phyloP scores from a whole-genome alignment of 2,113 vertebrate genomes.

The Talpa occidentalis region DNA sequence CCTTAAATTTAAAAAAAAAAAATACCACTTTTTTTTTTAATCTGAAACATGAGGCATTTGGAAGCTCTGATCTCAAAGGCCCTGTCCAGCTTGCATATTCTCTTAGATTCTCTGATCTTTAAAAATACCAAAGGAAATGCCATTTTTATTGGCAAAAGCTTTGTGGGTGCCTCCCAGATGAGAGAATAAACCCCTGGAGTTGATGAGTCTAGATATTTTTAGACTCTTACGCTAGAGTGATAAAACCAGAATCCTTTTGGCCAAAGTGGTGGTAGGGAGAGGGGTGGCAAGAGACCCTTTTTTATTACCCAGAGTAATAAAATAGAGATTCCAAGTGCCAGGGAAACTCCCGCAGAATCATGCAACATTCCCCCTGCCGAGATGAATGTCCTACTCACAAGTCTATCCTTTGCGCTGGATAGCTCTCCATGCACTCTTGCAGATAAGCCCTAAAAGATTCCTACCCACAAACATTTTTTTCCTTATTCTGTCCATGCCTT shows the following conservation, averaged over 20 bases:
- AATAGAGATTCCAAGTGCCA: background rate
- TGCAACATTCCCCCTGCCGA: too few species aligned
- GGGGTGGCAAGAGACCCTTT: background rate
- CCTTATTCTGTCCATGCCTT: background rate
- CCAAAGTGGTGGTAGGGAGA: background rate
- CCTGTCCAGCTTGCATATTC: slow-evolving; percentile 50
- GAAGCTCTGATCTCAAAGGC: slow-evolving; percentile 66
- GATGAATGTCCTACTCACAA: background rate
- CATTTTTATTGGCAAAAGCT: slow-evolving; percentile 80
- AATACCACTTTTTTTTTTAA: slow-evolving; percentile 10
- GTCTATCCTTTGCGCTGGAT: background rate
- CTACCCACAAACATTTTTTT: background rate
- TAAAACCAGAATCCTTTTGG: slow-evolving; percentile 41
- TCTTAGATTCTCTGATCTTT: slow-evolving; percentile 76
- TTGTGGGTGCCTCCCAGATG: slow-evolving; percentile 73
- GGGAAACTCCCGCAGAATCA: background rate
- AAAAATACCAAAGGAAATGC: slow-evolving; percentile 82
- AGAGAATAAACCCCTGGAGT: slow-evolving; percentile 55
- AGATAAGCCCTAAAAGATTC: background rate
- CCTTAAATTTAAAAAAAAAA: slow-evolving; percentile 31
- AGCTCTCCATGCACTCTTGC: background rate
- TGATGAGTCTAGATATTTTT: slow-evolving; percentile 73
- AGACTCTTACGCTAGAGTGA: slow-evolving; percentile 43
- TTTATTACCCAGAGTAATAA: background rate
- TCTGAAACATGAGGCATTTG: slow-evolving; percentile 44